A percentile compares a stretch with the other conserved stretches of the same genome.
These are phyloP conservation scores for Aradus depressus DNA, from an alignment of 2,888 invertebrate genomes.

Conservation along the genomic window DNA sequence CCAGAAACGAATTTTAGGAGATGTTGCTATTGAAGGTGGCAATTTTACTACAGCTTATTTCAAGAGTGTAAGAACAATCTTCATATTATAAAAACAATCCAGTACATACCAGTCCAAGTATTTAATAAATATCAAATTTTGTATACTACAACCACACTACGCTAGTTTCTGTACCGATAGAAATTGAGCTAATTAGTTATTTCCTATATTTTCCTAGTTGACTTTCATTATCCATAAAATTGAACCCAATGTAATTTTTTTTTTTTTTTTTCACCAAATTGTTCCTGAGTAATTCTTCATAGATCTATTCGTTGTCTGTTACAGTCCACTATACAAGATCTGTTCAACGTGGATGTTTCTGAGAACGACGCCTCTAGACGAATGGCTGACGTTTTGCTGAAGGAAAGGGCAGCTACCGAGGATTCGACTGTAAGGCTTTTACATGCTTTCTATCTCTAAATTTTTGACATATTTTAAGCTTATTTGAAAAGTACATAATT, in stretches of 20 bases:
- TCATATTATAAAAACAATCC: neutral
- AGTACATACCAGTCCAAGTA: neutral
- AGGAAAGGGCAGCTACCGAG: constrained; percentile 18
- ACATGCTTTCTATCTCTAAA: neutral
- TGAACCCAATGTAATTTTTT: neutral
- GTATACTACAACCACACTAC: no score
- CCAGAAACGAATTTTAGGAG: constrained; percentile 90
- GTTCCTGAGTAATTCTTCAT: no score
- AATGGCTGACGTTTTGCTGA: constrained; percentile 44
- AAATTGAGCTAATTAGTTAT: no score
- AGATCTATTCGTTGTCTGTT: no score
- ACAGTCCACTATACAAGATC: constrained; percentile 80
- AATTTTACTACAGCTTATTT: constrained; percentile 97
- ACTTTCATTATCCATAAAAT: neutral
- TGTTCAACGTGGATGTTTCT: constrained; percentile 66
- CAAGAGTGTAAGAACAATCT: constrained; percentile 52
- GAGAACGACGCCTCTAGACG: constrained; percentile 48
- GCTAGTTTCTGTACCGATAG: no score
- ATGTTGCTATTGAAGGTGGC: constrained; percentile 96
- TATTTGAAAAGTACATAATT: no score
- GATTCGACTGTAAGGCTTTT: constrained; percentile 12
- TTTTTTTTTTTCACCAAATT: no score
- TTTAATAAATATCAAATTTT: neutral
- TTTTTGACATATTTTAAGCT: neutral
- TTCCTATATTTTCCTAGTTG: no score